Base-by-base conservation (phyloP, 2,888 invertebrate genomes). In the Lycophotia porphyrea region DNA sequence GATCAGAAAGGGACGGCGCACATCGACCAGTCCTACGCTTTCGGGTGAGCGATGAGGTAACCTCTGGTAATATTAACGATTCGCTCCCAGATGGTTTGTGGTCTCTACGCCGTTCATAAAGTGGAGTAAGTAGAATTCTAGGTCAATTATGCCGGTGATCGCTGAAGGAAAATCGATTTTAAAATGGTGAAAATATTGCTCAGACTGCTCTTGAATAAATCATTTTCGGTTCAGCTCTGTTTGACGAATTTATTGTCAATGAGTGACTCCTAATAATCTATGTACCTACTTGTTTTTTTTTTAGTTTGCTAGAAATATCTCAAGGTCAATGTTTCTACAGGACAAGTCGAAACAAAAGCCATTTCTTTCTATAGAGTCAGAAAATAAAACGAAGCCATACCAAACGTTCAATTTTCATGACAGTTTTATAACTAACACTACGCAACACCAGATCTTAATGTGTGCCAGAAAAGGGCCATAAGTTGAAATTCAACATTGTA, bases 1-100 rank as follows among this genome's bases (percentile, higher is more conserved):
- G 24, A 68, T 39, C 71, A 31, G 84, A 70, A 36, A 79, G 71
- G 52, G 75, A 81, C 39, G 76, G 58, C 55, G 44, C 36, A 47
- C 24, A 24, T 63, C 74, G 34, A 71, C 42, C 77, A 73, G 68
- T 71, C 74, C 87, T 77, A 81, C 87, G 80, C 76, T 67, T 49
- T 72, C 66, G 73, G 70, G 47, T 67, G 71, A 72, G 70, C 74
- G 79, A 76, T 86, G 87, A 85, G 75, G 81, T 85, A 86, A 84
- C 44, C 34, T 68, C 85, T 84, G 67, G 75, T 84, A 82, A 77
- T 82, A 85, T 82, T 76, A 73, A 74, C 61, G 27, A 70, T 66
- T 74, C 68, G 58, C 21, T 85, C 64, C 72, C 85, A 77, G 70
- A 85, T 85, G 72, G 67, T 61, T 76, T 76, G 64, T 71, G 71